Evolutionary conservation across 2,113 vertebrate genomes (phyloP).

Genomic region (Ascaphus truei): DNA sequence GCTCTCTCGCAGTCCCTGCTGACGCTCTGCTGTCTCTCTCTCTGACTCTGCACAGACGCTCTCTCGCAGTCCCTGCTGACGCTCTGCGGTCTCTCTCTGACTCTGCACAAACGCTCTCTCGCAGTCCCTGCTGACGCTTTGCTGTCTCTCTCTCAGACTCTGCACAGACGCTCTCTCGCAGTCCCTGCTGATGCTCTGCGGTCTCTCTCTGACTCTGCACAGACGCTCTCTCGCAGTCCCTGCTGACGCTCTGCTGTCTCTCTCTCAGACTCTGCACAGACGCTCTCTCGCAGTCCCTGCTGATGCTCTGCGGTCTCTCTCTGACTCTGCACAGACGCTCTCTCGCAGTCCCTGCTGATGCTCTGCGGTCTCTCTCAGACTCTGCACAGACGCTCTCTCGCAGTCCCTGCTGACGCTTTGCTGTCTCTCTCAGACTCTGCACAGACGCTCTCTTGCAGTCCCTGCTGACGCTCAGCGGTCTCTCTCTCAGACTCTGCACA

Average conservation of each 20-base stretch:
- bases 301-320: too few species aligned
- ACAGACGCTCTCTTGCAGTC: background rate
- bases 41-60: background rate
- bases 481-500: background rate
- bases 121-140: too few species aligned
- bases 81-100: background rate
- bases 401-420: background rate
- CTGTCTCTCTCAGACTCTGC: rapidly evolving
- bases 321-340: background rate
- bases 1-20: background rate
- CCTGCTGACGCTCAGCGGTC: too few species aligned
- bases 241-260: background rate
- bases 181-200: too few species aligned
- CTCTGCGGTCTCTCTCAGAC: too few species aligned
- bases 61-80: background rate
- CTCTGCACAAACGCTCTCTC: background rate
- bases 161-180: too few species aligned
- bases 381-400: too few species aligned
- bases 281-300: background rate
- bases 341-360: too few species aligned
- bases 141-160: background rate
- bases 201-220: too few species aligned
- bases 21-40: background rate
- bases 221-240: background rate
- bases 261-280: too few species aligned